Percentiles rank a stretch among this genome's conserved stretches.
Conservation (phyloP, 1,140 invertebrate species). For the Tyrophagus putrescentiae region DNA sequence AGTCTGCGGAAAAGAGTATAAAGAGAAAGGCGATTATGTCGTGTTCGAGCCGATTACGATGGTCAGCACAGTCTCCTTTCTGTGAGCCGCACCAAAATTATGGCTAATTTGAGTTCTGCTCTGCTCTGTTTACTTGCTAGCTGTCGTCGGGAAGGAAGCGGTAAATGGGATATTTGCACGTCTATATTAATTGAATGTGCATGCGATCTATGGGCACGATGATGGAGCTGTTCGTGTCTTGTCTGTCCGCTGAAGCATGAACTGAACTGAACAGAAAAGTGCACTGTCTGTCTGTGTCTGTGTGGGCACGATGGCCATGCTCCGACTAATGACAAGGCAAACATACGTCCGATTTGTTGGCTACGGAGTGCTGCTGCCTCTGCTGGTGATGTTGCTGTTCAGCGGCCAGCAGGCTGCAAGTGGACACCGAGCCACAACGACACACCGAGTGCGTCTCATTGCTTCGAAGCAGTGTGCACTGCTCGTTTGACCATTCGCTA, state of each 20-base stretch:
- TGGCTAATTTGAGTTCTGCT: constrained; percentile 1
- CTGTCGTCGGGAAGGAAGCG: not conserved
- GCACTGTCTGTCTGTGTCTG: no score
- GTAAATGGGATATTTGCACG: not conserved
- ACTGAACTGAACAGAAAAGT: no score
- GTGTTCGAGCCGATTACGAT: not conserved
- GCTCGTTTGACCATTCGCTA: constrained; percentile 7
- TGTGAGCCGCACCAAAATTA: not conserved
- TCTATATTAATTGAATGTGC: constrained; percentile 4
- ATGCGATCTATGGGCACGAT: not conserved
- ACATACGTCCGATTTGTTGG: constrained; percentile 1
- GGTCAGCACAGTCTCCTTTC: not conserved
- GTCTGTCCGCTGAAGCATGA: no score
- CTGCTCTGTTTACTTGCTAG: no score
- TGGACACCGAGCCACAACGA: not conserved
- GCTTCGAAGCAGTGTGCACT: not conserved
- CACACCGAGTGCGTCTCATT: not conserved
- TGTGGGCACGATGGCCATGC: no score
- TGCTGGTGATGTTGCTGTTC: not conserved
- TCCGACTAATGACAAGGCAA: not conserved
- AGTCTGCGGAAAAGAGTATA: no score
- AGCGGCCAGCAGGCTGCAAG: not conserved
- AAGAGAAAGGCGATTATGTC: constrained; percentile 1
- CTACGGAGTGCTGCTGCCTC: not conserved
- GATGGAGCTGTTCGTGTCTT: no score